Conservation (phyloP, 2,888 invertebrate genomes). For the Chouioia cunea region DNA sequence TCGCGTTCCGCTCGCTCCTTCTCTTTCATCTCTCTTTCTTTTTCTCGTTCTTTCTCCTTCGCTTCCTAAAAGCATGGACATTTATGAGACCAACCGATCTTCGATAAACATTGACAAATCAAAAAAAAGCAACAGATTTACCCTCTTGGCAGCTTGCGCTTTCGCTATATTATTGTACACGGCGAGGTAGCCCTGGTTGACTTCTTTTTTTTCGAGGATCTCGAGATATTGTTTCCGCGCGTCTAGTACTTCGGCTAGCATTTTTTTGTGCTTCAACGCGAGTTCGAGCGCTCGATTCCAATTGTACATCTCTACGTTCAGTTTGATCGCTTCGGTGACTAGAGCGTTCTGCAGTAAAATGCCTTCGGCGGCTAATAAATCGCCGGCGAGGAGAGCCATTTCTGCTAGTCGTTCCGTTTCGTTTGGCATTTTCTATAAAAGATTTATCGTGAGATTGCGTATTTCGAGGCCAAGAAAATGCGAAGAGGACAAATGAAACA, state of each 20-base stretch:
- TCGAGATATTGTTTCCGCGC: constrained; percentile 76
- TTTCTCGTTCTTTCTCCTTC: constrained; percentile 22
- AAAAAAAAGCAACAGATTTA: background rate
- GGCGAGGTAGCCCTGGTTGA: constrained; percentile 71
- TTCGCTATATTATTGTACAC: constrained; percentile 55
- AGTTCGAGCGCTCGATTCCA: constrained; percentile 85
- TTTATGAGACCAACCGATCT: background rate
- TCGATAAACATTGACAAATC: too few relatives aligned
- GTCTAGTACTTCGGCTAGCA: constrained; percentile 80
- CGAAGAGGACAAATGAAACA: constrained; percentile 5
- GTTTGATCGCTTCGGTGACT: constrained; percentile 78
- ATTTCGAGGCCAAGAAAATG: too few relatives aligned
- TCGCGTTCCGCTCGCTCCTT: background rate
- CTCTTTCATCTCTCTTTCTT: background rate
- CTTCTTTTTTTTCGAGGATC: constrained; percentile 72
- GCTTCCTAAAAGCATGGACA: constrained; percentile 31
- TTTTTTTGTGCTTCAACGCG: constrained; percentile 79
- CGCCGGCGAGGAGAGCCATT: constrained; percentile 78
- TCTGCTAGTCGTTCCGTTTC: constrained; percentile 76
- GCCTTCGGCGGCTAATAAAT: constrained; percentile 79
- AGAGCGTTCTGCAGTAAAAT: constrained; percentile 78
- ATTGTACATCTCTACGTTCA: constrained; percentile 79
- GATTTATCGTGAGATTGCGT: background rate
- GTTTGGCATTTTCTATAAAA: constrained; percentile 69
- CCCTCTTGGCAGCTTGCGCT: constrained; percentile 32